Percentiles rank a stretch among this genome's conserved stretches.
These are phyloP conservation scores for Delphinus delphis DNA, from an alignment of 2,113 vertebrate species.

Conservation along the genomic window DNA sequence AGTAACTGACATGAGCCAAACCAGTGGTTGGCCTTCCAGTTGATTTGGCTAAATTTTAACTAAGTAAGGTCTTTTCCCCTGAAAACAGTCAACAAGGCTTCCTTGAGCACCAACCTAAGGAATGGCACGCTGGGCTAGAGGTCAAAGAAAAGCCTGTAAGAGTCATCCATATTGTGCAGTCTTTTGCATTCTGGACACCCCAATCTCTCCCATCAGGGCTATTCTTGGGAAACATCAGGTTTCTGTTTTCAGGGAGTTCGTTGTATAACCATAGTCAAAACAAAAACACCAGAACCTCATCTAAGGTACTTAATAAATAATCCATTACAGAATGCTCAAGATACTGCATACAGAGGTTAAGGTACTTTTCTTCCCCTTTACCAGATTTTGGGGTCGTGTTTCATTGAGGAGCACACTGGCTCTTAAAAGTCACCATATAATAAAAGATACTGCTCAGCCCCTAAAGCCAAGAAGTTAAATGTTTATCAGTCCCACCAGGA, in stretches of 20 bases:
- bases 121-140: neutral
- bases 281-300: neutral
- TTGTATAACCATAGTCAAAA: slow-evolving; percentile 41
- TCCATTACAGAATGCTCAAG: slow-evolving; percentile 60
- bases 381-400: slow-evolving; percentile 46
- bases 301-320: slow-evolving; percentile 56
- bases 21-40: slow-evolving; percentile 11
- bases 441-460: slow-evolving; percentile 20
- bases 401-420: slow-evolving; percentile 9
- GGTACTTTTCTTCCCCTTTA: slow-evolving; percentile 18
- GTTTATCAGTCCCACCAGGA: neutral
- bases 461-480: slow-evolving; percentile 20
- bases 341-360: slow-evolving; percentile 53
- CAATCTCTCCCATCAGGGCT: neutral
- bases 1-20: slow-evolving; percentile 15
- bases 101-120: neutral
- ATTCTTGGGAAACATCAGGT: slow-evolving; percentile 15
- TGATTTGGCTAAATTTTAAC: slow-evolving; percentile 56
- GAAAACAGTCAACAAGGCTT: slow-evolving; percentile 2
- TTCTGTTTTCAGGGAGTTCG: slow-evolving; percentile 26
- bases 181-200: neutral
- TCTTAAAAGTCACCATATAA: slow-evolving; percentile 45
- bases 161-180: neutral
- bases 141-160: neutral
- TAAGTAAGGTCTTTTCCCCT: slow-evolving; percentile 14